phyloP scores from a whole-genome alignment of 2,113 vertebrate species.

The Centropristis striata region DNA sequence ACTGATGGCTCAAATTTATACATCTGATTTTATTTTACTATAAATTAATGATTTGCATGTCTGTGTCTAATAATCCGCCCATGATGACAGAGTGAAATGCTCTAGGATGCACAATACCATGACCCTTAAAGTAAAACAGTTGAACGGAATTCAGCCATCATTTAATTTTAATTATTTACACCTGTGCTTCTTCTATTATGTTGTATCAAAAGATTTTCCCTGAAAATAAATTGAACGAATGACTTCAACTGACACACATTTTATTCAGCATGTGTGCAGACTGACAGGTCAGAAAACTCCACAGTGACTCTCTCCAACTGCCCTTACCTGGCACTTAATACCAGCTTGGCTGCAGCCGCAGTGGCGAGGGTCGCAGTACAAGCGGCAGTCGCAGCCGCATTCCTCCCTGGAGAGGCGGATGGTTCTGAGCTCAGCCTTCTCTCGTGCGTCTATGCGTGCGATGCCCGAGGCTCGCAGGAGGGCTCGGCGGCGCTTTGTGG shows the following conservation, averaged over 20 bases:
- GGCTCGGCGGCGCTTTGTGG: conserved; percentile 94
- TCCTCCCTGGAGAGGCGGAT: conserved; percentile 97
- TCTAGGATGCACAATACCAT: neutral
- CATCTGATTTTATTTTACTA: too few relatives aligned
- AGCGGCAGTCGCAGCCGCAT: conserved; percentile 95
- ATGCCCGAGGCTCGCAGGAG: conserved; percentile 94
- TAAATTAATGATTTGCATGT: too few relatives aligned
- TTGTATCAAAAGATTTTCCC: neutral
- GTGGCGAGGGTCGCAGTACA: conserved; percentile 96
- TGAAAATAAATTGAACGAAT: neutral
- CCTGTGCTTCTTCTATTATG: neutral
- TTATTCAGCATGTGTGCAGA: neutral
- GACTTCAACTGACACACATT: neutral
- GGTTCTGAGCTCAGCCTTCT: conserved; percentile 94
- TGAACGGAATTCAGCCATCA: neutral
- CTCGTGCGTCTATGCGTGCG: conserved; percentile 93
- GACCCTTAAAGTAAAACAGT: neutral
- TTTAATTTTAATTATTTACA: neutral
- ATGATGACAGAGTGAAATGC: conserved; percentile 4
- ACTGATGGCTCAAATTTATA: too few relatives aligned
- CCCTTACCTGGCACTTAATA: conserved; percentile 95
- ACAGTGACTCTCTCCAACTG: neutral
- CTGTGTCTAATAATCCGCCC: neutral
- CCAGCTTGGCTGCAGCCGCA: conserved; percentile 98
- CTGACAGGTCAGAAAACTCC: neutral